These are phyloP conservation scores for Callospermophilus lateralis DNA, from an alignment of 2,113 vertebrate genomes.

Conservation along the genomic window DNA sequence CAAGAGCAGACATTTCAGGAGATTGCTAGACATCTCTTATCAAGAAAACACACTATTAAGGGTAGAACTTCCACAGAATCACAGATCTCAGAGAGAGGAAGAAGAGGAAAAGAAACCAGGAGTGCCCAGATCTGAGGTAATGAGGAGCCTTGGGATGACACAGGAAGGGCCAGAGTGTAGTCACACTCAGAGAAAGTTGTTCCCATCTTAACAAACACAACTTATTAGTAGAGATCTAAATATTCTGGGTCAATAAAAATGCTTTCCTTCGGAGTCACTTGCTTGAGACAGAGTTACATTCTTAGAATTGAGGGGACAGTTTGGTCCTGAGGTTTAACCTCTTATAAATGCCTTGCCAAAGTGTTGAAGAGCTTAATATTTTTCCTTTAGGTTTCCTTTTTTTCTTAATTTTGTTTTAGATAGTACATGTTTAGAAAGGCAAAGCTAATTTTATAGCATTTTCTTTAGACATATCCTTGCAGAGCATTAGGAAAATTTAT, in stretches of 20 bases:
- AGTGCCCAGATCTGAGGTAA: not conserved
- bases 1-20: not conserved
- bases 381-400: not conserved
- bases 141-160: not conserved
- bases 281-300: not conserved
- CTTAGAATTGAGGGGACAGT: not conserved
- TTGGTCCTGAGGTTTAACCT: not conserved
- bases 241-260: not conserved
- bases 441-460: conserved; percentile 11
- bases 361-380: not conserved
- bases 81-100: not conserved
- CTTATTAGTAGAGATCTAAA: not conserved
- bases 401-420: not conserved
- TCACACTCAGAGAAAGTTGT: not conserved
- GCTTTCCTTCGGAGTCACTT: not conserved
- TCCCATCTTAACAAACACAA: not conserved
- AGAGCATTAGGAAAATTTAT: not conserved
- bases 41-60: not conserved
- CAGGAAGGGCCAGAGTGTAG: not conserved
- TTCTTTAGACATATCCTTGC: not conserved
- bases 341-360: not conserved
- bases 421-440: not conserved
- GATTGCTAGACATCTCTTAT: not conserved
- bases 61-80: not conserved
- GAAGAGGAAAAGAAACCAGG: not conserved